phyloP scores from a whole-genome alignment of 2,888 invertebrate genomes.

The Drosophila lacicola region DNA sequence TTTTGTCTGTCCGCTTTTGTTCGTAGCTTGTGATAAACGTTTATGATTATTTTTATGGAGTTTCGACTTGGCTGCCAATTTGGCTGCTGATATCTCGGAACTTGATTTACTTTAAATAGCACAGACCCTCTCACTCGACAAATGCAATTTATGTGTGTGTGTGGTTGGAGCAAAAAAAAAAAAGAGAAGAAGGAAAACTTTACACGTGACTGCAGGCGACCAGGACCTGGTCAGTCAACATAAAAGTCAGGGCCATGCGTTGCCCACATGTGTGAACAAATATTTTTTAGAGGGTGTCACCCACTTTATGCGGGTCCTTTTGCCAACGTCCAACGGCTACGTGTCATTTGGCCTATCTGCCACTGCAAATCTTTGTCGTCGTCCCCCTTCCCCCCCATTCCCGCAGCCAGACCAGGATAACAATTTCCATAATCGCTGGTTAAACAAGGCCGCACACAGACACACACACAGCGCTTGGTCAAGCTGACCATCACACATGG shows the following conservation, averaged over 20 bases:
- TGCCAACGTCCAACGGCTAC: slow-evolving; percentile 53
- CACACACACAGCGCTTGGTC: slow-evolving; percentile 55
- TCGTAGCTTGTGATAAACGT: slow-evolving; percentile 68
- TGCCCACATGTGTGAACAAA: slow-evolving; percentile 75
- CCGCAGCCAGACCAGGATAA: slow-evolving; percentile 37
- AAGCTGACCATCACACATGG: slow-evolving; percentile 56
- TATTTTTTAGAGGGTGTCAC: slow-evolving; percentile 76
- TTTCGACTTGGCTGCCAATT: slow-evolving; percentile 69
- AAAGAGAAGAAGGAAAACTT: slow-evolving; percentile 36
- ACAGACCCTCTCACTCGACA: slow-evolving; percentile 19
- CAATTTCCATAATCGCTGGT: slow-evolving; percentile 80
- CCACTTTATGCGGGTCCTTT: slow-evolving; percentile 66
- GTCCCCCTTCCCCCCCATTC: slow-evolving; percentile 1
- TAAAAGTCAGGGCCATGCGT: slow-evolving; percentile 38
- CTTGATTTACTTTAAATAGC: slow-evolving; percentile 78
- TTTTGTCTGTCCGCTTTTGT: slow-evolving; percentile 29
- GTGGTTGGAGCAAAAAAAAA: slow-evolving; percentile 20
- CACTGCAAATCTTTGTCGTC: slow-evolving; percentile 55
- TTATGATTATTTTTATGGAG: slow-evolving; percentile 78
- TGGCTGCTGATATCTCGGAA: slow-evolving; percentile 60
- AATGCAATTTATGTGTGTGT: slow-evolving; percentile 62
- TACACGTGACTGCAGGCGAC: slow-evolving; percentile 71
- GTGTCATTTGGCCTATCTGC: slow-evolving; percentile 78
- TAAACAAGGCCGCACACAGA: slow-evolving; percentile 64
- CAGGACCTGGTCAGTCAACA: slow-evolving; percentile 53